Conservation (phyloP, 2,113 vertebrate species). For the Nesospiza acunhae region DNA sequence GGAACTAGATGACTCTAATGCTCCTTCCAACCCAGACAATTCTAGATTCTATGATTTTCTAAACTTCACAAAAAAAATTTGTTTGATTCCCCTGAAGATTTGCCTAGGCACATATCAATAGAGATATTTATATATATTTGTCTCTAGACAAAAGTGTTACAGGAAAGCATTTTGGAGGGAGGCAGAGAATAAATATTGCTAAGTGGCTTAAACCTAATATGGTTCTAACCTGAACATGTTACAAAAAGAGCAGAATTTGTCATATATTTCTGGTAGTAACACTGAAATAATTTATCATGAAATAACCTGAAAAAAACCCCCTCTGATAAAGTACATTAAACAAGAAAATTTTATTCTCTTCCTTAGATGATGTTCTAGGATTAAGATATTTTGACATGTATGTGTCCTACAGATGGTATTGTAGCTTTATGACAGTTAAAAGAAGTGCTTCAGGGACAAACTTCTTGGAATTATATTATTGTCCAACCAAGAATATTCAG, state of each 20-base stretch:
- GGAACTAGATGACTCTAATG: neutral
- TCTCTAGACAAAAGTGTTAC: neutral
- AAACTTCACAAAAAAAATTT: neutral
- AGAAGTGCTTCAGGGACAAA: neutral
- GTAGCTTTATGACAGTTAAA: neutral
- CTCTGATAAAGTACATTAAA: neutral
- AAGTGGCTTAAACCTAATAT: neutral
- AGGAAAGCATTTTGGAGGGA: neutral
- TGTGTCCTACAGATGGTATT: neutral
- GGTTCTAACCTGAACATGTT: neutral
- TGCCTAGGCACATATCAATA: neutral
- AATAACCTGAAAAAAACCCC: neutral
- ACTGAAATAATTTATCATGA: neutral
- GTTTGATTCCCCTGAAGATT: neutral
- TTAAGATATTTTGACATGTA: neutral
- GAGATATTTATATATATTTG: neutral
- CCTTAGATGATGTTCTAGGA: neutral
- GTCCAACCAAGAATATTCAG: neutral
- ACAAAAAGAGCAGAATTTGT: neutral
- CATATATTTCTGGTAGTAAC: neutral
- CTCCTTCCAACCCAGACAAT: neutral
- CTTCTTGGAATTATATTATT: neutral
- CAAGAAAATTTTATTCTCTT: neutral
- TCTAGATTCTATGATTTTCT: neutral
- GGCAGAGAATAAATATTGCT: neutral